Evolutionary conservation across 2,113 vertebrate genomes (phyloP).

Genomic region (Empidonax alnorum): DNA sequence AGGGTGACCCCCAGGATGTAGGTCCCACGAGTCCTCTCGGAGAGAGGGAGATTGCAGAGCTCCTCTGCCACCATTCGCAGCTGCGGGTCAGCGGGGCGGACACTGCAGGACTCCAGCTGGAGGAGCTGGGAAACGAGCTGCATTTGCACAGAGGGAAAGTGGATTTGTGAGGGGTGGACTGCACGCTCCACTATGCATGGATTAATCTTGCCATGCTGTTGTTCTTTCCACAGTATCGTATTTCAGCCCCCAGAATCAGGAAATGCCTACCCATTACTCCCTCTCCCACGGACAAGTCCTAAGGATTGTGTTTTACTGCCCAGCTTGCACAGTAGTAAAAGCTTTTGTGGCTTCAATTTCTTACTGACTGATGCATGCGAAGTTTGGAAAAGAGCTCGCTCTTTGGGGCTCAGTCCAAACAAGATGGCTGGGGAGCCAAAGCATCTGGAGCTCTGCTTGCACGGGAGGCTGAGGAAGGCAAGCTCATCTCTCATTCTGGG

Average conservation of each 20-base stretch:
- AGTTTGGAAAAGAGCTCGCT: neutral
- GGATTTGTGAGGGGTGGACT: neutral
- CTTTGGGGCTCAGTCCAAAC: neutral
- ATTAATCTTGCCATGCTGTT: neutral
- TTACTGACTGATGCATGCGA: neutral
- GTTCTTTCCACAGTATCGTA: neutral
- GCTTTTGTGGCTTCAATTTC: neutral
- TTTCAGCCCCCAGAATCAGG: neutral
- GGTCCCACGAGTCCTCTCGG: constrained; percentile 63
- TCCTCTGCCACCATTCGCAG: constrained; percentile 45
- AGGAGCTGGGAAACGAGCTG: constrained; percentile 75
- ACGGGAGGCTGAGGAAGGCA: neutral
- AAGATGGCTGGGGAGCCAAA: neutral
- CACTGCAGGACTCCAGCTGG: constrained; percentile 77
- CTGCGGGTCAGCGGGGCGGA: constrained; percentile 19
- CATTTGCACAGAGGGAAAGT: neutral
- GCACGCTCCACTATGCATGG: neutral
- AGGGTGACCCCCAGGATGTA: constrained; percentile 81
- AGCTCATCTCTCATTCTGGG: neutral
- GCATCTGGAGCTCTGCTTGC: neutral
- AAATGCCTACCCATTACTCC: neutral
- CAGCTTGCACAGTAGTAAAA: neutral
- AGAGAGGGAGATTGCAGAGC: constrained; percentile 81
- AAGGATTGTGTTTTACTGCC: neutral
- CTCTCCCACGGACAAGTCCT: neutral